These are phyloP conservation scores for Lamprotornis superbus DNA, from an alignment of 2,113 vertebrate species.

Conservation along the genomic window DNA sequence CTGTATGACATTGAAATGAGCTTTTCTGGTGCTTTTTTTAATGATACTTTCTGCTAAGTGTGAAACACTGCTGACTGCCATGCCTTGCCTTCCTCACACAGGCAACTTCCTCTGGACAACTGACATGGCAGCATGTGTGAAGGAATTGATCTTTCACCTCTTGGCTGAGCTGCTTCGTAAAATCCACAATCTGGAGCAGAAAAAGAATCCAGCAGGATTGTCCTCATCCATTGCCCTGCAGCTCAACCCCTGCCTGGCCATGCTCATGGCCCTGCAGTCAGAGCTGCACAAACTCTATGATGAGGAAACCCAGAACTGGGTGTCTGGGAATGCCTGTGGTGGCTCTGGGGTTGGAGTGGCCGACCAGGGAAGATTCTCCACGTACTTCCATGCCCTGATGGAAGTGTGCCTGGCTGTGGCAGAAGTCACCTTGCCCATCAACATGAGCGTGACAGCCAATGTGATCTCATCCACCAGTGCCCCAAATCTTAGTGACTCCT, in stretches of 20 bases:
- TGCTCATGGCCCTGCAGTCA: constrained; percentile 94
- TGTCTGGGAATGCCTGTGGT: constrained; percentile 68
- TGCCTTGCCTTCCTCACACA: constrained; percentile 39
- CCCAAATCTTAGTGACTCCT: constrained; percentile 93
- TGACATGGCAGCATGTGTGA: constrained; percentile 90
- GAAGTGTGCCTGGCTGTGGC: constrained; percentile 94
- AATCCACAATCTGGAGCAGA: constrained; percentile 88
- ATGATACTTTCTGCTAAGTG: not conserved
- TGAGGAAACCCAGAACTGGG: constrained; percentile 93
- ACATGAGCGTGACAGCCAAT: constrained; percentile 83
- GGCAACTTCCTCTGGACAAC: constrained; percentile 96
- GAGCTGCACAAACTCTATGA: constrained; percentile 95
- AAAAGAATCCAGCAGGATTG: constrained; percentile 82
- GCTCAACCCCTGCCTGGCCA: constrained; percentile 93
- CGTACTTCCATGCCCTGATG: constrained; percentile 95
- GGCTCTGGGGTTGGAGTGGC: constrained; percentile 74
- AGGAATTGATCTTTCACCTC: constrained; percentile 92
- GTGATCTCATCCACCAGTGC: constrained; percentile 84
- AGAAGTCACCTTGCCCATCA: constrained; percentile 93
- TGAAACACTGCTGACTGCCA: not conserved
- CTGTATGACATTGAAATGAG: accelerated
- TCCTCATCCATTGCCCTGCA: constrained; percentile 93
- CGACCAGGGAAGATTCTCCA: constrained; percentile 94
- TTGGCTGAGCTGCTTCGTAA: constrained; percentile 92
- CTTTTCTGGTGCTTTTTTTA: not conserved